Conservation (phyloP, 1,140 invertebrate genomes). For the Lepidurus packardi region DNA sequence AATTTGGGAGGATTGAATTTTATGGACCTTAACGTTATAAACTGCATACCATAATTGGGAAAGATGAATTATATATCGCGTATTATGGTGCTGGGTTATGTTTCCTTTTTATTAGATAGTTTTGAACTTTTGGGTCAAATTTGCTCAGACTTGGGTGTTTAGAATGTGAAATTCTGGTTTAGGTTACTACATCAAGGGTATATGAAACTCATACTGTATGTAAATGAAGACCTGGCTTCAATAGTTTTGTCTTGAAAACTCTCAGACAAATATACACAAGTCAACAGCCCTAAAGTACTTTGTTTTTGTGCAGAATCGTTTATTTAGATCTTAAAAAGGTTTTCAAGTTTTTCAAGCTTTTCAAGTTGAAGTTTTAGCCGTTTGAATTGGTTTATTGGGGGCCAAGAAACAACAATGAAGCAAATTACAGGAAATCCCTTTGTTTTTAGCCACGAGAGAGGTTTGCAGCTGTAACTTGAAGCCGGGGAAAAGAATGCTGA, state of each 20-base stretch:
- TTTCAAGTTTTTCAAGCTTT: neutral
- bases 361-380: neutral
- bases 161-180: too few relatives aligned
- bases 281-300: too few relatives aligned
- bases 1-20: neutral
- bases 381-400: neutral
- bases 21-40: neutral
- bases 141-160: neutral
- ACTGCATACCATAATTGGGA: neutral
- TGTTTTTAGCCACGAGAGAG: neutral
- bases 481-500: neutral
- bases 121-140: neutral
- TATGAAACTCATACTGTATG: too few relatives aligned
- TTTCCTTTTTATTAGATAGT: neutral
- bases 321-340: neutral
- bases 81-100: neutral
- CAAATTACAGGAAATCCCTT: neutral
- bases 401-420: neutral
- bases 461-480: conserved; percentile 8
- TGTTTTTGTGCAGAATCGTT: neutral
- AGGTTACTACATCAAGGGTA: too few relatives aligned
- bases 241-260: too few relatives aligned
- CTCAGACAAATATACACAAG: too few relatives aligned
- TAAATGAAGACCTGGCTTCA: too few relatives aligned
- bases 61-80: neutral